A percentile compares a stretch with the other conserved stretches of the same genome.
phyloP scores from a whole-genome alignment of 2,113 vertebrate genomes.

The Rhadina sibilatrix region DNA sequence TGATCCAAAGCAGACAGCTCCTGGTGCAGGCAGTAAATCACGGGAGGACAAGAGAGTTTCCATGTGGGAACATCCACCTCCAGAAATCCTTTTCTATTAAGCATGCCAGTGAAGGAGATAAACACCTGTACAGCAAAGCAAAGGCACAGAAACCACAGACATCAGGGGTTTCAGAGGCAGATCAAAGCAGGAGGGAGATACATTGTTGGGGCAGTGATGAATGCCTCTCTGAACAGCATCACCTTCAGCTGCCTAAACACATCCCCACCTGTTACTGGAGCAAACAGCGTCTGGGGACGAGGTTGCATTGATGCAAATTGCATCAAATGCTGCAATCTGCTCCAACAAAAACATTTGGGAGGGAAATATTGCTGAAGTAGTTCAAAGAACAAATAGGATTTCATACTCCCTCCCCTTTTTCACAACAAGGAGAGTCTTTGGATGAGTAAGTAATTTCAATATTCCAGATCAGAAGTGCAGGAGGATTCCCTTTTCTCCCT shows the following conservation, averaged over 20 bases:
- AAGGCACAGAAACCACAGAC: constrained; percentile 17
- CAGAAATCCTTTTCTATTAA: constrained; percentile 39
- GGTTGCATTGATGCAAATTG: neutral
- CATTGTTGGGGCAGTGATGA: neutral
- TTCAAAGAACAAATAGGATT: neutral
- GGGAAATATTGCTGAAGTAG: neutral
- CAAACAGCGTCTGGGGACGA: neutral
- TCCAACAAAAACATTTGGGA: neutral
- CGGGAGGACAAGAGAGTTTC: constrained; percentile 14
- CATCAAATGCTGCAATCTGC: neutral
- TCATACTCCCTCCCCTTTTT: neutral
- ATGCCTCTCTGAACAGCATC: neutral
- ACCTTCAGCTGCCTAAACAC: neutral
- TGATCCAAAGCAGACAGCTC: neutral
- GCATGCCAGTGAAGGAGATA: constrained; percentile 21
- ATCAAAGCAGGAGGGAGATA: neutral
- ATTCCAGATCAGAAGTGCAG: neutral
- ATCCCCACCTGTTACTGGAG: neutral
- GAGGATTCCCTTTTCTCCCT: neutral
- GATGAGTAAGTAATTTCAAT: neutral
- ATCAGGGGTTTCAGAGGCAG: neutral
- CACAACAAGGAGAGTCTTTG: neutral
- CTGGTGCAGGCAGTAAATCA: constrained; percentile 4
- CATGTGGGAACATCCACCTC: neutral
- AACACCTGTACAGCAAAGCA: constrained; percentile 35